A percentile compares a stretch with the other conserved stretches of the same genome.
Evolutionary conservation across 2,797 vertebrate species (phyloP).

Genomic region (Nyctalus aviator): DNA sequence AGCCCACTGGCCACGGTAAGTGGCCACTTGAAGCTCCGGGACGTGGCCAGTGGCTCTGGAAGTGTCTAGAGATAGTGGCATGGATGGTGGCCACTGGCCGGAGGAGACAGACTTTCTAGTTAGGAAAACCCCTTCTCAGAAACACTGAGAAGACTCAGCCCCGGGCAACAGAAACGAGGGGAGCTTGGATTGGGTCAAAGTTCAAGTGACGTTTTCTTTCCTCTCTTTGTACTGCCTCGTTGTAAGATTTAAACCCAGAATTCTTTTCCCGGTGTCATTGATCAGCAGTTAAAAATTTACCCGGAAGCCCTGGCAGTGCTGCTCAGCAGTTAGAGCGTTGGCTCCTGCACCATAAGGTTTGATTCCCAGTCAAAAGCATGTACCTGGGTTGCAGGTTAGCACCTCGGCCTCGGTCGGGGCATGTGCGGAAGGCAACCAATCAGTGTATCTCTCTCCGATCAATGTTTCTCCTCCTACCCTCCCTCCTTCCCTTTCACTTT

Average conservation of each 20-base stretch:
- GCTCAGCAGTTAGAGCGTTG: no score
- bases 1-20: background rate
- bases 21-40: background rate
- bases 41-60: background rate
- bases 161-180: background rate
- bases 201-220: background rate
- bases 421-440: no score
- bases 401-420: no score
- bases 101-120: background rate
- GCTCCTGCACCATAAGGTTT: no score
- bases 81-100: fast-evolving
- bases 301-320: no score
- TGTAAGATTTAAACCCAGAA: background rate
- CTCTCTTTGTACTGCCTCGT: background rate
- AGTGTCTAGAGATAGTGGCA: background rate
- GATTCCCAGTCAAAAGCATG: no score
- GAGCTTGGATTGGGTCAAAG: background rate
- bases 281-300: background rate
- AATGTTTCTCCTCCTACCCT: no score
- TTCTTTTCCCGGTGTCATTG: constrained; percentile 1
- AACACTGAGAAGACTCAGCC: background rate
- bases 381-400: no score
- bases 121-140: constrained; percentile 42
- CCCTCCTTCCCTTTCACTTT: no score
- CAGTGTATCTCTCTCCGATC: no score